Evolutionary conservation across 2,113 vertebrate genomes (phyloP), one percentile per base, ranked within the genome.

Genomic region (Ochotona curzoniae): DNA sequence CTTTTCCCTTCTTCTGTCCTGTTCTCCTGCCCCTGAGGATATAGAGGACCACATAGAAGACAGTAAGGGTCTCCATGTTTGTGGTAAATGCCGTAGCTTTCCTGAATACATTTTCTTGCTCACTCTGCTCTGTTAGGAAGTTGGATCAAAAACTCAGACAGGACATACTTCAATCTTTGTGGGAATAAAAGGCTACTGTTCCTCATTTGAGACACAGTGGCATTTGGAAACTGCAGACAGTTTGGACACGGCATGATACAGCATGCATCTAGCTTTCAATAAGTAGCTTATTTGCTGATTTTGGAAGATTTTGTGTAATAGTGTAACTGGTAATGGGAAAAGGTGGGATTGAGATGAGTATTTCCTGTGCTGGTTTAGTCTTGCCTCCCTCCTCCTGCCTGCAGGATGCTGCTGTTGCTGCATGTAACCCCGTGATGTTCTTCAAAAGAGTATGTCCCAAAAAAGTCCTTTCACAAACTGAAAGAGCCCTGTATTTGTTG

Each of bases 261-360:
- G 12, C 13, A 47, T 66, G 75, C 69, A 9, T 64, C 28, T 23
- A 0, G 20, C 78, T 83, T 87, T 93, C 63, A 78, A 44, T 32
- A 57, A 87, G 54, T 47, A 79, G 20, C 63, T 88, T 17, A 54
- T 54, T 70, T 67, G 78, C 81, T 86, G 60, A 66, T 66, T 78
- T 67, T n/a, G 20, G 73, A 93, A 32, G 15, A 63, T 78, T 63
- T 79, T 28, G 21, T 98, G 98, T 97, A 99, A 99, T 98, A 98
- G 98, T 97, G 98, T 99, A 95, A 98, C 98, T 51, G 38, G 9
- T 14, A 8, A 1, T n/a, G 14, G 30, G 30, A 25, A 38, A 57
- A 25, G 67, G 18, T 85, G 71, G 79, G 38, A 67, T 21, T 14
- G 38, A 67, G 64, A 20, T 54, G 17, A 49, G 18, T 18, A 21